A percentile compares a stretch with the other conserved stretches of the same genome.
These are phyloP conservation scores for Monopis laevigella DNA, from an alignment of 2,888 invertebrate species.

Conservation along the genomic window DNA sequence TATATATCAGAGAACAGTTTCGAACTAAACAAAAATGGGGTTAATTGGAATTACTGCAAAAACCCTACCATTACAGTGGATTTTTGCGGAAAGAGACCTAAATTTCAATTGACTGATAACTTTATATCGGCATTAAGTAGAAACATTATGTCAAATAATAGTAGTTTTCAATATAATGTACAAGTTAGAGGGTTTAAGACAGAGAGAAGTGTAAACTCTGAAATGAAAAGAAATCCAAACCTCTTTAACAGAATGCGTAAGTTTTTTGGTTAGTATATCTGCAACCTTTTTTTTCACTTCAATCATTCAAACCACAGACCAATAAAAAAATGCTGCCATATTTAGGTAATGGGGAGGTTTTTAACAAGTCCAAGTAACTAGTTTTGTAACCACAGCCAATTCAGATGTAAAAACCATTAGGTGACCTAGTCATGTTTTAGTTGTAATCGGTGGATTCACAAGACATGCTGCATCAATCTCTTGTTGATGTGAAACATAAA, in stretches of 20 bases:
- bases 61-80: slow-evolving; percentile 35
- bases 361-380: neutral
- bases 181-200: slow-evolving; percentile 84
- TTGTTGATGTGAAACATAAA: no score
- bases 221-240: slow-evolving; percentile 76
- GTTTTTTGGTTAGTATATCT: slow-evolving; percentile 32
- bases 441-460: no score
- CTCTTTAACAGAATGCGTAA: slow-evolving; percentile 74
- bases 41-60: slow-evolving; percentile 25
- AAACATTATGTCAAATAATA: slow-evolving; percentile 24
- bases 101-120: slow-evolving; percentile 35
- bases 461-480: no score
- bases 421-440: no score
- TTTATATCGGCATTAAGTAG: slow-evolving; percentile 34
- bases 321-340: neutral
- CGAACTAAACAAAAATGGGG: slow-evolving; percentile 50
- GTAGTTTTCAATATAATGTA: slow-evolving; percentile 38
- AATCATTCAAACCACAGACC: no score
- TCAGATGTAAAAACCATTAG: no score
- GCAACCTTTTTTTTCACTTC: no score
- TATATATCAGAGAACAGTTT: slow-evolving; percentile 45
- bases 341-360: neutral
- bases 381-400: no score
- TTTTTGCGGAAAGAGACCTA: slow-evolving; percentile 25
- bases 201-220: slow-evolving; percentile 75